Percentiles rank a stretch among this genome's conserved stretches.
These are phyloP conservation scores for Pediacus dermestoides DNA, from an alignment of 2,888 invertebrate species.

Conservation along the genomic window DNA sequence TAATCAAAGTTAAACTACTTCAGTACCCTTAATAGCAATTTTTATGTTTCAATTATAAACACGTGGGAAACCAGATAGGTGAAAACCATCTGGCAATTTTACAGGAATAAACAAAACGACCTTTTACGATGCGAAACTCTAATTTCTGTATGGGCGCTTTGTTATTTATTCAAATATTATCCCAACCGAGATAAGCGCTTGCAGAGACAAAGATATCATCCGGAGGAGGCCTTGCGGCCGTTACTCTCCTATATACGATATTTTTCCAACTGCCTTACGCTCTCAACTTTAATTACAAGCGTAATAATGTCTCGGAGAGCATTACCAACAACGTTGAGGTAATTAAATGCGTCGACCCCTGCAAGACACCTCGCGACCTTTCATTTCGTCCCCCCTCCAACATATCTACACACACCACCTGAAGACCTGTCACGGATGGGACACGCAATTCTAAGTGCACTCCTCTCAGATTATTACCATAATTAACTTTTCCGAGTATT, in stretches of 20 bases:
- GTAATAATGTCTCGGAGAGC: constrained; percentile 27
- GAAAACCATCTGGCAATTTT: constrained; percentile 12
- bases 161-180: constrained; percentile 25
- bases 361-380: neutral
- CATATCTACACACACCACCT: constrained; percentile 7
- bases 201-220: neutral
- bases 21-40: constrained; percentile 17
- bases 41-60: constrained; percentile 15
- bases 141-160: constrained; percentile 17
- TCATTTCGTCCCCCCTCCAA: neutral
- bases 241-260: constrained; percentile 12
- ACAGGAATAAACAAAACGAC: constrained; percentile 15
- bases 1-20: no score
- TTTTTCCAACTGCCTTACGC: constrained; percentile 31
- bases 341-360: constrained; percentile 24
- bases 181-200: constrained; percentile 23
- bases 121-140: constrained; percentile 13
- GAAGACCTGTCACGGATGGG: constrained; percentile 23
- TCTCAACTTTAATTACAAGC: constrained; percentile 31
- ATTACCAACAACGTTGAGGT: constrained; percentile 22
- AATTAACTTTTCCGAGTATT: constrained; percentile 34
- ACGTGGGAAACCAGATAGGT: constrained; percentile 9
- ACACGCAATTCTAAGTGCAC: constrained; percentile 28
- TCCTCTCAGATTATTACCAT: constrained; percentile 28
- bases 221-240: neutral